These are phyloP conservation scores for Danaus melanippus DNA, from an alignment of 1,140 invertebrate species.

Conservation along the genomic window DNA sequence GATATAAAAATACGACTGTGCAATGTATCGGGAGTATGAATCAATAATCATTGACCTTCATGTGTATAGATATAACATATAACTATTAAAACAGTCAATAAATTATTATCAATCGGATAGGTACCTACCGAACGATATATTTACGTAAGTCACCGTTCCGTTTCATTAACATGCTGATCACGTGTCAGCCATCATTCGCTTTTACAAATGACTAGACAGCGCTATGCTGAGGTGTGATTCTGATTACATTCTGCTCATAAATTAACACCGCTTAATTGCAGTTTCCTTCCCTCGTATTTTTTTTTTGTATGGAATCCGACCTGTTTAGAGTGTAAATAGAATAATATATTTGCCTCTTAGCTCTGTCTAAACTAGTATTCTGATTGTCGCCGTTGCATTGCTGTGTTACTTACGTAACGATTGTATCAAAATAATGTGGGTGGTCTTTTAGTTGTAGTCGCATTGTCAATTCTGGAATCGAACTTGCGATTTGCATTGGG, in stretches of 20 bases:
- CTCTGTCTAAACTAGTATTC: conserved; percentile 36
- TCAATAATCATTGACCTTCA: too few relatives aligned
- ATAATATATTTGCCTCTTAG: too few relatives aligned
- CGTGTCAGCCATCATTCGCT: conserved; percentile 40
- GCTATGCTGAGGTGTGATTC: conserved; percentile 35
- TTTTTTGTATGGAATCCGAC: too few relatives aligned
- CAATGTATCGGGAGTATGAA: too few relatives aligned
- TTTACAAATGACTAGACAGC: conserved; percentile 43
- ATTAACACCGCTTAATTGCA: conserved; percentile 15
- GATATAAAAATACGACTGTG: too few relatives aligned
- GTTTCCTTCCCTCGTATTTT: too few relatives aligned
- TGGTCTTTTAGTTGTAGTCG: conserved; percentile 58
- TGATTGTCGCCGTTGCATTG: conserved; percentile 27
- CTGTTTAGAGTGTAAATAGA: too few relatives aligned
- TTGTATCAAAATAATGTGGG: conserved; percentile 43
- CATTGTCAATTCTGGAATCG: conserved; percentile 68
- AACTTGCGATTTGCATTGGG: conserved; percentile 68
- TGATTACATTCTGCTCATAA: conserved; percentile 33
- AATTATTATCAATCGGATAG: too few relatives aligned
- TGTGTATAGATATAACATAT: too few relatives aligned
- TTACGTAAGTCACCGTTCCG: conserved; percentile 29
- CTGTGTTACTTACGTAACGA: conserved; percentile 15
- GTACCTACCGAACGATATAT: background rate
- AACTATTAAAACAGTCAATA: too few relatives aligned
- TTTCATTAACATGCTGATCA: conserved; percentile 44